Base-by-base conservation (phyloP, 2,888 invertebrate species). In the Strigamia crassipes region DNA sequence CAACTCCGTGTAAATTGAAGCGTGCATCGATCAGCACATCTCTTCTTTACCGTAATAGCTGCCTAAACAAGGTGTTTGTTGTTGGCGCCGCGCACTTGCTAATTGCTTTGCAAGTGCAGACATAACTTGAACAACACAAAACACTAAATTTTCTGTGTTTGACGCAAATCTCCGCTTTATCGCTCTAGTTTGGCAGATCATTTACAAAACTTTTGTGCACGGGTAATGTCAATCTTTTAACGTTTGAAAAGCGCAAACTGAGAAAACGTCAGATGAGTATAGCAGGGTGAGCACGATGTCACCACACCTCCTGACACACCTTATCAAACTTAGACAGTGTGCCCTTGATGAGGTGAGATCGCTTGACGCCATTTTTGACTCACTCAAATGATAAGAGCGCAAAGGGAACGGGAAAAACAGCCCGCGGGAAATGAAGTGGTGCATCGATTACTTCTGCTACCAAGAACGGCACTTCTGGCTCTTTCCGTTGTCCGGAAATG, bases 351-450 rank as follows among this genome's bases (percentile, higher is more conserved):
- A 73, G 73, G 73, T 73, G 73, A 73, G 31, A 73, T 73, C 73
- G 73, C 31, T 73, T 73, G 73, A 31, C 73, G 73, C n/a, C 73
- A 73, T 31, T 73, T 73, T 56, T 18, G 73, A 73, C 73, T 73
- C 27, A 13, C 73, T 73, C 73, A 15, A 27, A 73, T 73, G 73
- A 73, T 73, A 73, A 73, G 73, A 73, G 73, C 27, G 73, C 31
- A 31, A 27, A 31, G 31, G 73, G 73, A 31, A 73, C 31, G 31
- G 73, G 73, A 73, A 73, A 73, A 73, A 73, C 73, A 73, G 73
- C 73, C 73, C 31, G 73, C 73, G 73, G 73, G 73, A 73, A 73
- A 73, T 73, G 73, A 73, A 73, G 73, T 73, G 73, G 73, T 8
- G 73, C 73, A 73, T 73, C 73, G 73, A 73, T 73, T 73, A 27